A percentile compares a stretch with the other conserved stretches of the same genome.
Conservation (phyloP, 2,797 vertebrate species). For the Bradypodion pumilum region DNA sequence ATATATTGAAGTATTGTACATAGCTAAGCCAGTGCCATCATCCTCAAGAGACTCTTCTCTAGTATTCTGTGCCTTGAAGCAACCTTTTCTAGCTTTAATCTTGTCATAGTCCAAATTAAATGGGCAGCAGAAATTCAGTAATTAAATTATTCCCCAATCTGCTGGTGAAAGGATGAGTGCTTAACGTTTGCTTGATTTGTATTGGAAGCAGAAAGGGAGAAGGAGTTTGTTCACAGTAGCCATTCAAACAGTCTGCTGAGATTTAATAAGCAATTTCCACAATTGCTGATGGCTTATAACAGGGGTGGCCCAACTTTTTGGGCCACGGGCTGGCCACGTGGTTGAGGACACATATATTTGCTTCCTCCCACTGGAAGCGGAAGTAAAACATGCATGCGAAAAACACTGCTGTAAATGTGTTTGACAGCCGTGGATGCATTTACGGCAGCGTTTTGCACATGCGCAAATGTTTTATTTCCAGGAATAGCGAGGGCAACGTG, state of each 20-base stretch:
- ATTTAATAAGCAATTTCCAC: not conserved
- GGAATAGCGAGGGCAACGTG: too few relatives aligned
- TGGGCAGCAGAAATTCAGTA: not conserved
- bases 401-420: too few relatives aligned
- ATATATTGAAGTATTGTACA: conserved; percentile 14
- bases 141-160: not conserved
- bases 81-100: conserved; percentile 36
- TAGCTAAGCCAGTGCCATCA: conserved; percentile 16
- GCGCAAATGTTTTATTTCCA: too few relatives aligned
- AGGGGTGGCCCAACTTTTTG: too few relatives aligned
- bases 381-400: too few relatives aligned
- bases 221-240: not conserved
- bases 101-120: not conserved
- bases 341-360: too few relatives aligned
- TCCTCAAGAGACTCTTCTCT: conserved; percentile 15
- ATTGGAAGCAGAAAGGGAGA: not conserved
- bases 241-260: not conserved
- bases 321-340: too few relatives aligned
- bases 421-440: too few relatives aligned
- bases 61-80: conserved; percentile 21
- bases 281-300: not conserved
- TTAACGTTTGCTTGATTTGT: conserved; percentile 1
- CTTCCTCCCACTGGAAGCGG: too few relatives aligned
- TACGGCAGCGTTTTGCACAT: too few relatives aligned
- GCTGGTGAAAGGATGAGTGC: not conserved